These are phyloP conservation scores for Myiagra hebetior DNA, from an alignment of 2,113 vertebrate species.

Conservation along the genomic window DNA sequence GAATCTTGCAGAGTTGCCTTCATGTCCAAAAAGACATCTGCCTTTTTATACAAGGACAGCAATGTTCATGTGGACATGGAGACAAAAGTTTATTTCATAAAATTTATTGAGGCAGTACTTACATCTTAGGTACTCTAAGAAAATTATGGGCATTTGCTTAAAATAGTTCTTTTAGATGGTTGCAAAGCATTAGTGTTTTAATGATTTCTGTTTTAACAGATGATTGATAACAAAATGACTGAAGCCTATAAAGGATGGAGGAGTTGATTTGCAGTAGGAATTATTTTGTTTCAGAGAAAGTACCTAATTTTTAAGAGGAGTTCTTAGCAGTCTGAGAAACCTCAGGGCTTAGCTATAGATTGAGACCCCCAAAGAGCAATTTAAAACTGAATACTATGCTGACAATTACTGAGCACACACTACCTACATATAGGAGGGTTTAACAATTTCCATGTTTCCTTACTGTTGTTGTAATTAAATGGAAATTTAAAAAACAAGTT, in stretches of 20 bases:
- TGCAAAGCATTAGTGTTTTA: neutral
- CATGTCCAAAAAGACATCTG: neutral
- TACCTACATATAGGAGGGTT: rapidly evolving
- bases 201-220: neutral
- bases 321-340: neutral
- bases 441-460: neutral
- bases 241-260: neutral
- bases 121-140: neutral
- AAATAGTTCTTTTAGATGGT: neutral
- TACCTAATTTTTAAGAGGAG: neutral
- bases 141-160: neutral
- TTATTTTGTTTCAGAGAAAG: neutral
- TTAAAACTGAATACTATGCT: neutral
- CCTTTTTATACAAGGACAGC: neutral
- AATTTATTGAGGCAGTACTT: neutral
- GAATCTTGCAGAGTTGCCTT: neutral
- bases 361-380: neutral
- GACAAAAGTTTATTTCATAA: neutral
- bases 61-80: neutral
- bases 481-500: neutral
- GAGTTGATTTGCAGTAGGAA: neutral
- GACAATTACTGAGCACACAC: neutral
- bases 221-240: neutral
- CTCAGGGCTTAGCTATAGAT: neutral
- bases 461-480: neutral